phyloP scores from a whole-genome alignment of 2,888 invertebrate species.

The Dinocampus coccinellae region DNA sequence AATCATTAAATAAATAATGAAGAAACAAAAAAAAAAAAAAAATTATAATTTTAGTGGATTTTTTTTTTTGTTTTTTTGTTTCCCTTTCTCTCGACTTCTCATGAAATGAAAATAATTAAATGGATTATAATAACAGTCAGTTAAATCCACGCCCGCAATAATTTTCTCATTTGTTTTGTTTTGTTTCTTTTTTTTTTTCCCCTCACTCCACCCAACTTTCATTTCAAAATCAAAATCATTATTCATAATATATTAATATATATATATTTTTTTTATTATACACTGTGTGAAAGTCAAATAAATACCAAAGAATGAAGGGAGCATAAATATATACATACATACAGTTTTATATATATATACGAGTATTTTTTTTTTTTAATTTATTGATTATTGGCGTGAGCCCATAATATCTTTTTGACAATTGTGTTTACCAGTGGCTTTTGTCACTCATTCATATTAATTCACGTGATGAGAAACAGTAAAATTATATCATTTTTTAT shows the following conservation, averaged over 20 bases:
- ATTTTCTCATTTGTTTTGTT: constrained; percentile 13
- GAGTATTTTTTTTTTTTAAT: not conserved
- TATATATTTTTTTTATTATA: constrained; percentile 34
- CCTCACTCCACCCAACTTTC: constrained; percentile 11
- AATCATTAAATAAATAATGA: no score
- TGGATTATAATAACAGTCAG: not conserved
- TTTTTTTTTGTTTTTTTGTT: no score
- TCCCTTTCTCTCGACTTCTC: no score
- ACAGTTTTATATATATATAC: no score
- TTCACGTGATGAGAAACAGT: constrained; percentile 45
- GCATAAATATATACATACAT: no score
- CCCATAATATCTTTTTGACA: constrained; percentile 43
- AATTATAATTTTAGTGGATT: no score
- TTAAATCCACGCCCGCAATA: not conserved
- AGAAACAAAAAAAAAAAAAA: no score
- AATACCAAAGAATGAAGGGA: not conserved
- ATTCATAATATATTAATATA: constrained; percentile 56
- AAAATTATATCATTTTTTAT: not conserved
- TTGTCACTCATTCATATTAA: constrained; percentile 65
- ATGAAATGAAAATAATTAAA: no score
- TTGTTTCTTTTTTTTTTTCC: no score
- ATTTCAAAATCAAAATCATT: constrained; percentile 39
- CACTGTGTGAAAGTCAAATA: constrained; percentile 62
- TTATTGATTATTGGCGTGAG: constrained; percentile 38
- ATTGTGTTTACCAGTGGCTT: constrained; percentile 65